phyloP scores from a whole-genome alignment of 2,113 vertebrate genomes.

The Psittacula cyanocephala region DNA sequence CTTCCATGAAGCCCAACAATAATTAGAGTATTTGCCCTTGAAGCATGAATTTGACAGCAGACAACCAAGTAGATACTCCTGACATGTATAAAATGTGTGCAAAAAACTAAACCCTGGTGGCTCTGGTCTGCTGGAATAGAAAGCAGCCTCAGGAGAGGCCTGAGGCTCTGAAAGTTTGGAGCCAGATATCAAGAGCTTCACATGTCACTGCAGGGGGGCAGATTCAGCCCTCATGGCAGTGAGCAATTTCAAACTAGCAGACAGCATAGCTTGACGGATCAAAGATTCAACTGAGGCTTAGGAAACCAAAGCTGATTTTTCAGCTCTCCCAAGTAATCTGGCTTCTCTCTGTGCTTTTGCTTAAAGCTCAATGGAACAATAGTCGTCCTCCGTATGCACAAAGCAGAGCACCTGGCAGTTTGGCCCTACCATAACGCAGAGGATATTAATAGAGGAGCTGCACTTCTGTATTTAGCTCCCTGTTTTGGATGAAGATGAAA shows the following conservation, averaged over 20 bases:
- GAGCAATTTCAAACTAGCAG: constrained; percentile 29
- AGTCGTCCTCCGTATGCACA: background rate
- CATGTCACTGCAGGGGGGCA: background rate
- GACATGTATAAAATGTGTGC: background rate
- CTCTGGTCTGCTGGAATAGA: constrained; percentile 8
- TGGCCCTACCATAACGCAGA: background rate
- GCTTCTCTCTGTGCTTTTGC: constrained; percentile 38
- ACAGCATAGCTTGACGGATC: background rate
- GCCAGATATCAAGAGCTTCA: constrained; percentile 21
- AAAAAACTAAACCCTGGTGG: background rate
- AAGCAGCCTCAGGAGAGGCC: constrained; percentile 34
- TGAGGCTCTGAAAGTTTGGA: constrained; percentile 23
- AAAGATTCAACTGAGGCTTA: constrained; percentile 3
- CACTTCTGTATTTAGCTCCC: constrained; percentile 9
- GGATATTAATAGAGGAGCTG: constrained; percentile 11
- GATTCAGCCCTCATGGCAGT: background rate
- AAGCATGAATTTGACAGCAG: background rate
- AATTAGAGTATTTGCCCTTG: background rate
- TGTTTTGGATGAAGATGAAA: constrained; percentile 16
- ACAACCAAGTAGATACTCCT: background rate
- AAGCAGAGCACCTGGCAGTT: constrained; percentile 41
- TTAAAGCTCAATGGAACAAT: constrained; percentile 12
- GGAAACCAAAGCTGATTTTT: constrained; percentile 42
- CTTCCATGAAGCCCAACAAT: background rate
- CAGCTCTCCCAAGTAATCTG: constrained; percentile 45